Base-by-base conservation (phyloP, 2,113 vertebrate genomes). In the Casuarius casuarius region DNA sequence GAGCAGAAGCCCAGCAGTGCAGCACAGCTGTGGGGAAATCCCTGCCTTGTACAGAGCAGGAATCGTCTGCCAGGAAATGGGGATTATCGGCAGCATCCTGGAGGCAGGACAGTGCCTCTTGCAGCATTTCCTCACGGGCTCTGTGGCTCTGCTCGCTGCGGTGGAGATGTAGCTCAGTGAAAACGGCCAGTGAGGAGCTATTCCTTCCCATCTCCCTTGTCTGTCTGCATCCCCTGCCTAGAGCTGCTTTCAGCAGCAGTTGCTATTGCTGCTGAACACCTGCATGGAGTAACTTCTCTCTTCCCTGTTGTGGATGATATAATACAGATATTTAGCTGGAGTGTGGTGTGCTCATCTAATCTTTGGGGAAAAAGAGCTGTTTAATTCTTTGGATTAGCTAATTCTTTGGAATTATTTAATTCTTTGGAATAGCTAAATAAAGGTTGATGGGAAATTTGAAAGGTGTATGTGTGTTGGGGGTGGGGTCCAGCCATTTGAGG, bases 21-120 rank as follows among this genome's bases (percentile, higher is more conserved):
- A 52, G 61, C 87, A 46, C 87, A 97, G 94, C 81, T 95, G 92
- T 63, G 84, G 89, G 96, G 91, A 85, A 95, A 87, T 80, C 89
- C 95, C 81, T 44, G n/a, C 35, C 67, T 94, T 1, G 1, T 9
- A 44, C 4, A 0, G 3, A 80, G 71, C 81, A 38, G 33, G 23
- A 54, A 87, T 65, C 3, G 1, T 62, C 31, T 85, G 77, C 89
- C 91, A 89, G 46, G n/a, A 40, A 73, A 59, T 0, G 5, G 21
- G 38, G 42, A 95, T 33, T 44, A 58, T 28, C 67, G 22, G 18
- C 10, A 51, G n/a, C 72, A 73, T 94, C 62, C 66, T 70, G 46
- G 44, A 46, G 62, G 40, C 35, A 93, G 62, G 81, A 75, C 22
- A 25, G 17, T 48, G 42, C 38, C n/a, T 79, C 33, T 91, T 23